Evolutionary conservation across 2,888 invertebrate genomes (phyloP).

Genomic region (Ophion ventricosus): DNA sequence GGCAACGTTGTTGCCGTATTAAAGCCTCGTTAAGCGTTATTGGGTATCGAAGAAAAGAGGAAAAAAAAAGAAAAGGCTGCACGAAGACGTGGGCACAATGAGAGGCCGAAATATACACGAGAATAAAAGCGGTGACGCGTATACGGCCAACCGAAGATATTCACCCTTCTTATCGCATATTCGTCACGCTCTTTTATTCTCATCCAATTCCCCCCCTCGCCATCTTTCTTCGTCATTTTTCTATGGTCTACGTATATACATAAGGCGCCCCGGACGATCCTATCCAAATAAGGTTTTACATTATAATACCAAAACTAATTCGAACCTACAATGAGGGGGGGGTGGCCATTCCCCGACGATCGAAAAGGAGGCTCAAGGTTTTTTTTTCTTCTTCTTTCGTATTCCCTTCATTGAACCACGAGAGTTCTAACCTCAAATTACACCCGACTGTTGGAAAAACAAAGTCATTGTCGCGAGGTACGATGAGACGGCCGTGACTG

Average conservation of each 20-base stretch:
- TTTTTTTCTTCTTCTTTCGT: constrained; percentile 4
- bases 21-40: constrained; percentile 59
- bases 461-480: constrained; percentile 52
- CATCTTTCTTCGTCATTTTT: constrained; percentile 27
- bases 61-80: constrained; percentile 10
- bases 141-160: constrained; percentile 17
- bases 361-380: constrained; percentile 5
- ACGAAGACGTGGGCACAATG: background rate
- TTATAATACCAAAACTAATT: constrained; percentile 62
- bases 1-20: constrained; percentile 39
- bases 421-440: constrained; percentile 42
- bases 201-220: constrained; percentile 42
- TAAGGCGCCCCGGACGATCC: constrained; percentile 35
- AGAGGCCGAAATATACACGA: background rate
- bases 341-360: constrained; percentile 38
- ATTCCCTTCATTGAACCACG: constrained; percentile 8
- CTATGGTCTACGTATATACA: constrained; percentile 4
- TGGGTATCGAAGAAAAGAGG: background rate
- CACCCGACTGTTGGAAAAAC: constrained; percentile 61
- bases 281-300: constrained; percentile 64
- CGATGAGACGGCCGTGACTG: constrained; percentile 38
- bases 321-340: constrained; percentile 26
- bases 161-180: constrained; percentile 59
- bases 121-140: constrained; percentile 41
- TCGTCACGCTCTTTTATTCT: constrained; percentile 58